Evolutionary conservation across 2,888 invertebrate genomes (phyloP).

Genomic region (Argyresthia goedartella): DNA sequence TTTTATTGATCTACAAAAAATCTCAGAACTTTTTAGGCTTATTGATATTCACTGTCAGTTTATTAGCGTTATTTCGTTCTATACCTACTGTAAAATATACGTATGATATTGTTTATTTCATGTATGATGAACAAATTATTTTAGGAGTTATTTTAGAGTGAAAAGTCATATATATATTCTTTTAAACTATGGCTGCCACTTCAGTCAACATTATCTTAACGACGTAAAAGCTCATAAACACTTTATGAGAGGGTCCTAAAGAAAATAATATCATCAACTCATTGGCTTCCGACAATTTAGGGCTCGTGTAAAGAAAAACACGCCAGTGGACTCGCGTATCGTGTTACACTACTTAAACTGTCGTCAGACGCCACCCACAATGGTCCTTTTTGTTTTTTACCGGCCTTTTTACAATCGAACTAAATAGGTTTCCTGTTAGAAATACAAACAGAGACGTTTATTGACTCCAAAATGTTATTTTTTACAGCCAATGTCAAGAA

Average conservation of each 20-base stretch:
- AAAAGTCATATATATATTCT: neutral
- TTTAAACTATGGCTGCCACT: slow-evolving; percentile 20
- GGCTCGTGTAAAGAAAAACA: slow-evolving; percentile 46
- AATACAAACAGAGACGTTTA: slow-evolving; percentile 65
- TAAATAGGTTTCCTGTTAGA: slow-evolving; percentile 65
- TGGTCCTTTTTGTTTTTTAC: slow-evolving; percentile 44
- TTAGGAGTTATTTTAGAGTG: neutral
- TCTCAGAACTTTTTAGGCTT: slow-evolving; percentile 18
- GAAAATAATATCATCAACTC: slow-evolving; percentile 47
- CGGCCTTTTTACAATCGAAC: slow-evolving; percentile 31
- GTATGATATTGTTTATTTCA: neutral
- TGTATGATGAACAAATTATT: neutral
- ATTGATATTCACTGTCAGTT: neutral
- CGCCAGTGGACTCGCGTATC: slow-evolving; percentile 52
- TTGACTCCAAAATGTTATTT: slow-evolving; percentile 49
- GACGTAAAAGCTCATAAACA: slow-evolving; percentile 18
- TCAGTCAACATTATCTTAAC: slow-evolving; percentile 22
- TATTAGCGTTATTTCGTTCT: neutral
- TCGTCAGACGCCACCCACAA: slow-evolving; percentile 65
- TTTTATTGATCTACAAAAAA: slow-evolving; percentile 53
- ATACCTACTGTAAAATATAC: neutral
- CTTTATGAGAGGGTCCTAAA: slow-evolving; percentile 23
- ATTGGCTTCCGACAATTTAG: slow-evolving; percentile 51
- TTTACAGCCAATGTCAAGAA: slow-evolving; percentile 11
- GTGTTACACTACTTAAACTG: slow-evolving; percentile 66